A percentile compares a stretch with the other conserved stretches of the same genome.
phyloP scores from a whole-genome alignment of 2,113 vertebrate genomes.

The Paratilapia polleni region DNA sequence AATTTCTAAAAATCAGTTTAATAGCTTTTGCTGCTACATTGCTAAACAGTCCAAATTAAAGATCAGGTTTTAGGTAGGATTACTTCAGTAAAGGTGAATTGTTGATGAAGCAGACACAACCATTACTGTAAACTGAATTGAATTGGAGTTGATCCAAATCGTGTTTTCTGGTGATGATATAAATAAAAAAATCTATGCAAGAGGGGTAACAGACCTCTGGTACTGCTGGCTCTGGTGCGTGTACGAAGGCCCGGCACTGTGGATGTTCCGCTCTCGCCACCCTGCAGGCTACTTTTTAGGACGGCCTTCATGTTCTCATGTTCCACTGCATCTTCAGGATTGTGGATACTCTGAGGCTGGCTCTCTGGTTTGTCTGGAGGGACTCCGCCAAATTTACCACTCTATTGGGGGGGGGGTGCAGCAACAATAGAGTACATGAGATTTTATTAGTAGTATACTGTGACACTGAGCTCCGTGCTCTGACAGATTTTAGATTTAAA shows the following conservation, averaged over 20 bases:
- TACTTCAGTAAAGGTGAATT: not conserved
- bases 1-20: not conserved
- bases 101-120: not conserved
- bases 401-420: constrained; percentile 73
- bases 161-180: not conserved
- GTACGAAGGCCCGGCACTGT: constrained; percentile 83
- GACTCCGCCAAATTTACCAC: constrained; percentile 88
- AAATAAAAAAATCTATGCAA: not conserved
- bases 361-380: constrained; percentile 74
- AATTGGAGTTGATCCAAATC: not conserved
- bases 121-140: not conserved
- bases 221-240: constrained; percentile 85
- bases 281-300: constrained; percentile 81
- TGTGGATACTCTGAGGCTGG: constrained; percentile 86
- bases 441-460: not conserved
- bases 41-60: not conserved
- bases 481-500: not conserved
- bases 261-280: constrained; percentile 77
- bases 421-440: not conserved
- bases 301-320: constrained; percentile 98
- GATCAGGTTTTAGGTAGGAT: not conserved
- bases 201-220: constrained; percentile 74
- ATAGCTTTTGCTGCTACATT: not conserved
- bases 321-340: constrained; percentile 87
- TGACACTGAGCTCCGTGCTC: not conserved